phyloP scores from a whole-genome alignment of 2,888 invertebrate species.

The Opisthograptis luteolata region DNA sequence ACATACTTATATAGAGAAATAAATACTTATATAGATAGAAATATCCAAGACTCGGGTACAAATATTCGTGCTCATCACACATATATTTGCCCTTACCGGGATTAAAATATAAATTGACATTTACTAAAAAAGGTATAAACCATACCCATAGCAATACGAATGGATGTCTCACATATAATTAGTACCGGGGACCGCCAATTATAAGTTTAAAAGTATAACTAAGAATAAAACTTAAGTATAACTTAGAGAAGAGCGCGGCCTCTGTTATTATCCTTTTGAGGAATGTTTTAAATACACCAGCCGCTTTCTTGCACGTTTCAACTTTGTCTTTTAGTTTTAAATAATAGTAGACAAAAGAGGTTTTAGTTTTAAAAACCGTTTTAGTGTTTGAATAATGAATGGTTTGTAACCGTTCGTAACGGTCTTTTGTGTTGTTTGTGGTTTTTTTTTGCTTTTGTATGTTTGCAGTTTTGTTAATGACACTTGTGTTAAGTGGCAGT shows the following conservation, averaged over 20 bases:
- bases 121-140: background rate
- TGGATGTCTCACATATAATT: slow-evolving; percentile 60
- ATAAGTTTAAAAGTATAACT: slow-evolving; percentile 36
- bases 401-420: background rate
- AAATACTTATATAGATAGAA: too few species aligned
- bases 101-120: background rate
- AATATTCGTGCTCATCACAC: too few species aligned
- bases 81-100: too few species aligned
- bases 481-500: background rate
- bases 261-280: slow-evolving; percentile 60
- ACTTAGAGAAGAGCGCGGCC: slow-evolving; percentile 48
- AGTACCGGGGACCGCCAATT: slow-evolving; percentile 61
- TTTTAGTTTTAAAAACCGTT: slow-evolving; percentile 37
- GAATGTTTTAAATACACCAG: slow-evolving; percentile 59
- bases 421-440: background rate
- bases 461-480: too few species aligned
- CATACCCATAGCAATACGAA: slow-evolving; percentile 33
- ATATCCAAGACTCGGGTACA: too few species aligned
- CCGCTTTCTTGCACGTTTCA: slow-evolving; percentile 40
- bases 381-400: background rate
- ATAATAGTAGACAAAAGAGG: slow-evolving; percentile 31
- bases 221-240: slow-evolving; percentile 54
- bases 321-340: slow-evolving; percentile 46
- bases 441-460: too few species aligned
- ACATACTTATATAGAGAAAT: too few species aligned